phyloP scores from a whole-genome alignment of 2,888 invertebrate genomes.

The Plutella xylostella region DNA sequence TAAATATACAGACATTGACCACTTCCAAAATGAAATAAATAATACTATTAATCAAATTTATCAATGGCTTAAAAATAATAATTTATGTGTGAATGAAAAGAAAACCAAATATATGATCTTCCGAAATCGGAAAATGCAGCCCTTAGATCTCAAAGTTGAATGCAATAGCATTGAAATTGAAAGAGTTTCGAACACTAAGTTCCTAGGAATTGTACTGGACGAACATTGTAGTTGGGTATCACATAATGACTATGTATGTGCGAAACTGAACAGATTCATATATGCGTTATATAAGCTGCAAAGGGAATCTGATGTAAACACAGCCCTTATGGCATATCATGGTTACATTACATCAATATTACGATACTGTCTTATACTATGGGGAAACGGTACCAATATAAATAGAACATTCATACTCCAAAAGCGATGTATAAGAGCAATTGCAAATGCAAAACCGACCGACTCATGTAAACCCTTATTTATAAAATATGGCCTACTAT shows the following conservation, averaged over 20 bases:
- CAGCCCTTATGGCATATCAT: constrained; percentile 9
- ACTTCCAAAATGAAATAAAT: constrained; percentile 8
- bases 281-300: constrained; percentile 12
- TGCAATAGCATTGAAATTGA: not conserved
- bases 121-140: not conserved
- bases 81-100: not conserved
- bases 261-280: constrained; percentile 9
- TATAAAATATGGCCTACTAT: not conserved
- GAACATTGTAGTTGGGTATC: not conserved
- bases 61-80: constrained; percentile 12
- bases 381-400: not conserved
- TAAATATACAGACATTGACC: constrained; percentile 6
- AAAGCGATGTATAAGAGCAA: not conserved
- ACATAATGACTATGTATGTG: constrained; percentile 7
- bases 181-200: too few species aligned
- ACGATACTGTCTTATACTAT: not conserved
- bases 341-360: constrained; percentile 14
- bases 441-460: not conserved
- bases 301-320: constrained; percentile 8
- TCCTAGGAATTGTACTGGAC: not conserved
- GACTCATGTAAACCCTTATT: not conserved
- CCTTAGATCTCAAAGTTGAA: not conserved
- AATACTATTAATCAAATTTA: constrained; percentile 3
- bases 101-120: not conserved
- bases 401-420: not conserved